Evolutionary conservation across 2,888 invertebrate genomes (phyloP), one percentile per base, ranked within the genome.

Genomic region (Parapristionchus giblindavisi): DNA sequence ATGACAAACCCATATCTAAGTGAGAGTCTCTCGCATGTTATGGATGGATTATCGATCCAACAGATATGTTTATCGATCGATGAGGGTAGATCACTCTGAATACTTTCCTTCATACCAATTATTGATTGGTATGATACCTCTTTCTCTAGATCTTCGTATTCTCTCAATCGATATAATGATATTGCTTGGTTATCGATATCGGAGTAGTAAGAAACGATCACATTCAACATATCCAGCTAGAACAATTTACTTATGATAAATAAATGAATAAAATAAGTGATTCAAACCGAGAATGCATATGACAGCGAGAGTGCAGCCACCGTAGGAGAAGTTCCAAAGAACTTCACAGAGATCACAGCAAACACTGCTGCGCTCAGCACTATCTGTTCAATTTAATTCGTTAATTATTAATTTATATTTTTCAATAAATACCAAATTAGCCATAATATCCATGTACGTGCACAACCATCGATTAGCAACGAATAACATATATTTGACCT

Each of bases 301-400:
- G 89, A 89, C 72, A 91, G 88, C 3, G 90, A 89, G n/a, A 91
- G 85, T 11, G 91, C 91, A 52, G 90, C 90, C 75, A 90, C 86
- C 48, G 91, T 91, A 40, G 90, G 89, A 29, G 89, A 89, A 21
- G 90, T 79, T 5, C 80, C 84, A 24, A 83, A 81, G 66, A 83
- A 87, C 36, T 88, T 84, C 54, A 89, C 83, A 2, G 88, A 88
- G 14, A 91, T 80, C 1, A 97, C 96, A 60, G 95, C 94, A 89
- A 98, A 96, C 76, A 98, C 88, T 0, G 96, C 93, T 5, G 98
- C 92, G 89, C 95, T 96, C 88, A 98, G 93, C 82, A 97, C 95
- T 81, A 60, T n/a, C 60, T 72, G 43, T 8, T 14, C 40, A 29
- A 29, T 36, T 36, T 60, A 21, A 29, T 36, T 2, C 11, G n/a